Evolutionary conservation across 2,888 invertebrate genomes (phyloP), one percentile per base, ranked within the genome.

Genomic region (Ophion ventricosus): DNA sequence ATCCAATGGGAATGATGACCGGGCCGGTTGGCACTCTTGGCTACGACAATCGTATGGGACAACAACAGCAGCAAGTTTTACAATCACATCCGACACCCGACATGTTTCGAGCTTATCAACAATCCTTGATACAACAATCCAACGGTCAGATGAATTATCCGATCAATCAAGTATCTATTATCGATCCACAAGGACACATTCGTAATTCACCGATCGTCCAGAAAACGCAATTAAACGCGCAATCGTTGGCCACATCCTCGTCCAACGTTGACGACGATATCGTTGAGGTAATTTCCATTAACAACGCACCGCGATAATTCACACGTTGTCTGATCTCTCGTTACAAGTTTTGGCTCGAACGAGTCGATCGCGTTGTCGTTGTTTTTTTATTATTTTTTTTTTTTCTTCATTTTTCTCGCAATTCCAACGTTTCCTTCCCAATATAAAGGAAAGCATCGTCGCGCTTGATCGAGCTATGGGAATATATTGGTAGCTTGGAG

Each of bases 251-350:
- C 14, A 2, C 74, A 1, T 23, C 56, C n/a, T 17, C 69, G 3
- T 63, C 26, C 40, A 49, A 14, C 49, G 29, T 59, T 67, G 86
- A 86, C 63, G 85, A 85, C 57, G 87, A 86, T 70, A 74, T 87
- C 57, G 67, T 85, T 25, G 87, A 87, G 86, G 87, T 87, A 76
- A 35, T 17, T 77, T 43, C 10, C 20, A 8, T 25, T 35, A 43
- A 35, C 20, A 23, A 35, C 17, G 5, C 40, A 1, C 11, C 23
- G 57, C 11, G 20, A n/a, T 59, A 0, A 2, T 70, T n/a, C n/a
- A 54, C 25, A 3, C 43, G 14, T 20, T 64, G n/a, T n/a, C n/a
- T n/a, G n/a, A n/a, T 43, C 1, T 20, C 7, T 25, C 54, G 54
- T 66, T 40, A 40, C 35, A 2, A 2, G 35, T 20, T 43, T 20